Base-by-base conservation (phyloP, 2,888 invertebrate species). In the Syritta pipiens region DNA sequence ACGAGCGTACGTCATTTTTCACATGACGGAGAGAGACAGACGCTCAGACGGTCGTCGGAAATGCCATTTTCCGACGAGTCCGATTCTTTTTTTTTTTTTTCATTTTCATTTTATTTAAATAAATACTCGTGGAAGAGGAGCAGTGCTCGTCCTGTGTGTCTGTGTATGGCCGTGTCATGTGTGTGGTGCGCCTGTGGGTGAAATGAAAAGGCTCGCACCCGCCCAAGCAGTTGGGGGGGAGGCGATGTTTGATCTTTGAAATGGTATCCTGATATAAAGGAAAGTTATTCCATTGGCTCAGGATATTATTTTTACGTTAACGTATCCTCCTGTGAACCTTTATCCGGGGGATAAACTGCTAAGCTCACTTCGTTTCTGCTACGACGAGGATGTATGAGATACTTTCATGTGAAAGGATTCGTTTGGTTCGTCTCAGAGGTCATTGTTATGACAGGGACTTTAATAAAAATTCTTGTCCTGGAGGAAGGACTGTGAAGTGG, bases 281-380 rank as follows among this genome's bases (percentile, higher is more conserved):
- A 37, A 67, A 30, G 67, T 67, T 46, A 49, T 48, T 37, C 55
- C 46, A 65, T 55, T 55, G 46, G 55, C 14, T 28, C 22, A 30
- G 48, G 57, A 68, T 68, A 68, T 68, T 68, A 68, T 68, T 68
- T 57, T 68, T 57, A 4, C 48, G 57, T 67, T 67, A 67, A 67
- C 55, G 20, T 67, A 57, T 67, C 55, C 55, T 37, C 19, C 46
- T 19, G 24, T 46, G 35, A 42, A 65, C 28, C 20, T 46, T 12
- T 40, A 67, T 67, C 48, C 57, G 4, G 12, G 30, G 57, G 67
- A 57, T 68, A 57, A 68, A 68, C 30, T 48, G 30, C 4, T 24
- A 57, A 68, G 67, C 67, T 67, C 55, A 26, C 55, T 20, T 46
- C 20, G 26, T 49, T 14, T 10, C 3, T 19, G 42, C n/a, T 20